Evolutionary conservation across 2,113 vertebrate species (phyloP), one percentile per base, ranked within the genome.

Genomic region (Fulica atra): DNA sequence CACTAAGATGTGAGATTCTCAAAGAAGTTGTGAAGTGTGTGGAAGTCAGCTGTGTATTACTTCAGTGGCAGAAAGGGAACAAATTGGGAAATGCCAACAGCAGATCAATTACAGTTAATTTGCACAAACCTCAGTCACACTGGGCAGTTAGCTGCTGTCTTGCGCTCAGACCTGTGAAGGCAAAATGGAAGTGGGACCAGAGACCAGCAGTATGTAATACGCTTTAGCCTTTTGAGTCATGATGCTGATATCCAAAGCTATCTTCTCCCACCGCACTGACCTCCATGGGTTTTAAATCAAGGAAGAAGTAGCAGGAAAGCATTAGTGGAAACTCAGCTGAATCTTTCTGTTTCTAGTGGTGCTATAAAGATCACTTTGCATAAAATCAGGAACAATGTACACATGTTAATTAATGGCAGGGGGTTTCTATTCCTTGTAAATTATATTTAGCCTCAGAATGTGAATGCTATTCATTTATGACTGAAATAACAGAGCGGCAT

Each of bases 401-500:
- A 80, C 91, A 95, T 3, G 1, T 92, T 94, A 93, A 96, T 86
- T 95, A 95, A 96, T 95, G 95, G 86, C 95, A 96, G 79, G 92
- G 84, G 87, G 82, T 82, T 97, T 96, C 91, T 95, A 42, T 89
- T 92, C 84, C 59, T 83, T 97, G 76, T 93, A 96, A 97, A 96
- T 97, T 94, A 92, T 95, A 90, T 95, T 96, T 97, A 96, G 95
- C 95, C 95, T 71, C 70, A 96, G 96, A 97, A 95, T 94, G 79
- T 79, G 93, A 96, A 89, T 88, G 89, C 95, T 94, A 68, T 96
- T 97, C 92, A 96, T 97, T 85, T 96, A 93, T 94, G 94, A 91
- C 88, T 64, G 97, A 95, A 96, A 95, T 97, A 97, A 96, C 96
- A 97, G 96, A 96, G 93, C 96, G 89, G 98, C 93, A 96, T 97